phyloP scores from a whole-genome alignment of 2,888 invertebrate species.

The Hyposoter dolosus region DNA sequence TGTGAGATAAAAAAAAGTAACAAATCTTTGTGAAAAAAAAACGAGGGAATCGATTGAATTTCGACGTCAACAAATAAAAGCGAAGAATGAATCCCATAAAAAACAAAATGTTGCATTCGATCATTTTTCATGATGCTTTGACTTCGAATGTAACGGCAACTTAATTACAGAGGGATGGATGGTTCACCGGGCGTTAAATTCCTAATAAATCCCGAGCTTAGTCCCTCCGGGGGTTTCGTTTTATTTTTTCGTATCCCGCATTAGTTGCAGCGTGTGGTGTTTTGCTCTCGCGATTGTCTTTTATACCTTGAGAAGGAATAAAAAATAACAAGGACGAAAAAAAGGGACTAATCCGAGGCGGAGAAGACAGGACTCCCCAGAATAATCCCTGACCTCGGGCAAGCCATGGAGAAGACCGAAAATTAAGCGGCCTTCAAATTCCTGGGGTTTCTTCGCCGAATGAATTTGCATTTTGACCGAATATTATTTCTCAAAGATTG shows the following conservation, averaged over 20 bases:
- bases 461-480: constrained; percentile 36
- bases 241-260: not conserved
- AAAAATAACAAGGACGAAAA: not conserved
- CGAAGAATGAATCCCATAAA: not conserved
- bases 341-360: not conserved
- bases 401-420: constrained; percentile 19
- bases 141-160: not conserved
- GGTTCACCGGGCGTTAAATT: not conserved
- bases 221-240: not conserved
- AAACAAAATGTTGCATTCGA: not conserved
- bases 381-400: constrained; percentile 55
- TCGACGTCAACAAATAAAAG: not conserved
- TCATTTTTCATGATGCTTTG: not conserved
- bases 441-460: constrained; percentile 23
- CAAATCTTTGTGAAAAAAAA: too few species aligned
- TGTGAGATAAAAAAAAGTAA: not conserved
- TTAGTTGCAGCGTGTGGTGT: not conserved
- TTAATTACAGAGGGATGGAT: not conserved
- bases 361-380: constrained; percentile 21
- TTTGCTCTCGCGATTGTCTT: constrained; percentile 5
- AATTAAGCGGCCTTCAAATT: constrained; percentile 31
- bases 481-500: not conserved
- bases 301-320: not conserved
- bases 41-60: not conserved
- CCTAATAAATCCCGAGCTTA: not conserved